Percentiles rank a stretch among this genome's conserved stretches.
These are phyloP conservation scores for Diarsia dahlii DNA, from an alignment of 2,888 invertebrate species.

Conservation along the genomic window DNA sequence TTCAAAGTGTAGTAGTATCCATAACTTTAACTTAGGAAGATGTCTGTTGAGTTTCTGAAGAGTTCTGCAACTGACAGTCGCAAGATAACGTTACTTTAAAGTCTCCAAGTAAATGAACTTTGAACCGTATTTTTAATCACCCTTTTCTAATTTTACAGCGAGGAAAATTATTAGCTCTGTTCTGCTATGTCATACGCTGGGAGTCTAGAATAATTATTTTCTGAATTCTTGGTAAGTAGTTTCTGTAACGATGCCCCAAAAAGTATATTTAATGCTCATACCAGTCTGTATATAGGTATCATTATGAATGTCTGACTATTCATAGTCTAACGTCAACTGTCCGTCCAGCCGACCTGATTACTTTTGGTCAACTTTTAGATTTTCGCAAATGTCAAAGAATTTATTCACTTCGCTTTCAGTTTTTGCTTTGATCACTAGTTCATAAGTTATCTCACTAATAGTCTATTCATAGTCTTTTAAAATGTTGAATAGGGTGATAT, in stretches of 20 bases:
- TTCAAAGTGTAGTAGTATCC: background rate
- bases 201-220: background rate
- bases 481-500: no score
- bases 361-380: background rate
- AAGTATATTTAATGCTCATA: background rate
- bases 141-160: background rate
- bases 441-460: background rate
- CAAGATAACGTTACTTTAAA: background rate
- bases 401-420: background rate
- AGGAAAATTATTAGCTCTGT: background rate
- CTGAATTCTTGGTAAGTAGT: background rate
- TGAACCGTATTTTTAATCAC: background rate
- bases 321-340: background rate
- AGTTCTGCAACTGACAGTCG: background rate
- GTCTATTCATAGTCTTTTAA: no score
- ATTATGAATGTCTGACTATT: background rate
- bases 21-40: background rate
- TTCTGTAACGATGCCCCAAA: background rate
- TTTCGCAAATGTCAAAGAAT: background rate
- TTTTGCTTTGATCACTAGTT: background rate
- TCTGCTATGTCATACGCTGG: background rate
- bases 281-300: background rate
- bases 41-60: background rate
- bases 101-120: constrained; percentile 10
- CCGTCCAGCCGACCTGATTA: background rate